Evolutionary conservation across 2,113 vertebrate genomes (phyloP).

Genomic region (Gallinago jamesoni): DNA sequence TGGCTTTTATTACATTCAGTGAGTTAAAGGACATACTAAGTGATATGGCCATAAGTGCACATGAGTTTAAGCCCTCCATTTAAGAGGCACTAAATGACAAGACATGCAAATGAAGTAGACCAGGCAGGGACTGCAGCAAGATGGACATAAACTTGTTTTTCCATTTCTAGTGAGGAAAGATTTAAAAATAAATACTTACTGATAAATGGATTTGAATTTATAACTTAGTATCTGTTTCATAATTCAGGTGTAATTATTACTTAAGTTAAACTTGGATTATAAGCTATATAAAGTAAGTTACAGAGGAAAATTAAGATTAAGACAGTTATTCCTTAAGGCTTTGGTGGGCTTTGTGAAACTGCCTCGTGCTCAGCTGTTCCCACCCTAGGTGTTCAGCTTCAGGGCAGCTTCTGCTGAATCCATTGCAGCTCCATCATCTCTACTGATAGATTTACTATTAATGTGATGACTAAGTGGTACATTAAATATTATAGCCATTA

Average conservation of each 20-base stretch:
- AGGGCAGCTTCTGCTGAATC: not conserved
- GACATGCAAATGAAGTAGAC: not conserved
- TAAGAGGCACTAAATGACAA: not conserved
- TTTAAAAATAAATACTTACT: not conserved
- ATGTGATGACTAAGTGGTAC: slow-evolving; percentile 21
- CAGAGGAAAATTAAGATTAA: not conserved
- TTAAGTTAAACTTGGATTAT: not conserved
- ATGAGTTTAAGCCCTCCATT: not conserved
- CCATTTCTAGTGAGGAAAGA: not conserved
- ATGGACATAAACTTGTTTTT: not conserved
- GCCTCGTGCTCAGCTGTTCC: not conserved
- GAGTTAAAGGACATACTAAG: not conserved
- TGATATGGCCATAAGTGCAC: not conserved
- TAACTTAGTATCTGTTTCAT: not conserved
- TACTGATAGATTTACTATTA: slow-evolving; percentile 23
- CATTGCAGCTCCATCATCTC: not conserved
- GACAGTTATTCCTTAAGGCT: not conserved
- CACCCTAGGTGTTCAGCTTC: not conserved
- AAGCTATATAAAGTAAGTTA: not conserved
- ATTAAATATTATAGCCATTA: slow-evolving; percentile 46
- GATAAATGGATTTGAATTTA: not conserved
- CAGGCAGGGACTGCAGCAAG: not conserved
- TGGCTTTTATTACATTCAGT: not conserved
- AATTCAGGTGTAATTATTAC: not conserved
- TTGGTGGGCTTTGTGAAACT: not conserved